A percentile compares a stretch with the other conserved stretches of the same genome.
Evolutionary conservation across 2,113 vertebrate species (phyloP).

Genomic region (Cromileptes altivelis): DNA sequence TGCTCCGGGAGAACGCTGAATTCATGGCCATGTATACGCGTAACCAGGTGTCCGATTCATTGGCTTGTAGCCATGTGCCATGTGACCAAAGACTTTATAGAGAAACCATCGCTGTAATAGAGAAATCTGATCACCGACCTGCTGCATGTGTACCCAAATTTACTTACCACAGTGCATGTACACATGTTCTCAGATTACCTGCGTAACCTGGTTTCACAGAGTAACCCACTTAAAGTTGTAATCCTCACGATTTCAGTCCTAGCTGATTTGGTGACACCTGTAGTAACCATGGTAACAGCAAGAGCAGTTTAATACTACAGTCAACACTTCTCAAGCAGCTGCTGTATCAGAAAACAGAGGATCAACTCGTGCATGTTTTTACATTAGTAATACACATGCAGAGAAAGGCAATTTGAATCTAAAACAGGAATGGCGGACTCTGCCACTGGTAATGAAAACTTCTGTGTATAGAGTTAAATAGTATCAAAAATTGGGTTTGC

Average conservation of each 20-base stretch:
- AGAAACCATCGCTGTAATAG: background rate
- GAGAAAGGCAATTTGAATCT: too few species aligned
- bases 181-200: slow-evolving; percentile 1
- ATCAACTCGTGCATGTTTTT: background rate
- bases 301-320: background rate
- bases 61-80: background rate
- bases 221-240: background rate
- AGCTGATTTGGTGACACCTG: background rate
- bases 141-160: background rate
- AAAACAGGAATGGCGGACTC: too few species aligned
- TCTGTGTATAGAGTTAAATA: too few species aligned
- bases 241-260: background rate
- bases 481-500: too few species aligned
- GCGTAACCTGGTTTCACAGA: slow-evolving; percentile 9
- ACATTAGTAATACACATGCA: background rate
- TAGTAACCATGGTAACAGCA: background rate
- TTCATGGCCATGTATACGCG: background rate
- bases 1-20: background rate
- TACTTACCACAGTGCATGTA: background rate
- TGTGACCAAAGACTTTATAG: background rate
- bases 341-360: background rate
- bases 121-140: background rate
- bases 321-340: background rate
- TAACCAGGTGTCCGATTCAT: background rate
- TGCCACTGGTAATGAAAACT: too few species aligned